A percentile compares a stretch with the other conserved stretches of the same genome.
phyloP scores from a whole-genome alignment of 2,888 invertebrate species.

The Ochropacha duplaris region DNA sequence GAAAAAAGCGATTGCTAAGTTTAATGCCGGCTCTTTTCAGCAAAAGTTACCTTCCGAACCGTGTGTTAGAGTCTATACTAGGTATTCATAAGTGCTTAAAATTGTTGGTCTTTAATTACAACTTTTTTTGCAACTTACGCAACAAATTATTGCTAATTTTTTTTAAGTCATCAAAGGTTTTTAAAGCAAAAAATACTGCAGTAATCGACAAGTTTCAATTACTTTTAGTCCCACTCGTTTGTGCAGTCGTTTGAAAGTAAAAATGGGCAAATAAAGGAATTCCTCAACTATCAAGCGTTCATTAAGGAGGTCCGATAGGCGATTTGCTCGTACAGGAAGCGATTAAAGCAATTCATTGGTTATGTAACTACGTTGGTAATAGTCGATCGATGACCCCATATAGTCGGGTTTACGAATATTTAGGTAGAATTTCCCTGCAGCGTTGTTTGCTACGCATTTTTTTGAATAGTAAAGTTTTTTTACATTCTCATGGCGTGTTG shows the following conservation, averaged over 20 bases:
- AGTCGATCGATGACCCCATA: slow-evolving; percentile 16
- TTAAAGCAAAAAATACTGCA: neutral
- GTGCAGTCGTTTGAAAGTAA: slow-evolving; percentile 5
- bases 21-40: too few relatives aligned
- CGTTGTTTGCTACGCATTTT: too few relatives aligned
- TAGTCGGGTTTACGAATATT: neutral
- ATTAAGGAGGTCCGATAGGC: slow-evolving; percentile 10
- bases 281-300: slow-evolving; percentile 10
- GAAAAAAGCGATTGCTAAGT: too few relatives aligned
- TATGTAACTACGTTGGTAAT: slow-evolving; percentile 35
- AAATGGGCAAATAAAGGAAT: slow-evolving; percentile 12
- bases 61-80: too few relatives aligned
- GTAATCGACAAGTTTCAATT: neutral
- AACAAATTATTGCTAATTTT: too few relatives aligned
- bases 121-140: too few relatives aligned
- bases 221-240: neutral
- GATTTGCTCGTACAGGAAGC: slow-evolving; percentile 32
- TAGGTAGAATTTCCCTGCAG: neutral
- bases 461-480: neutral
- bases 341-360: slow-evolving; percentile 45
- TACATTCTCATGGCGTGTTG: neutral
- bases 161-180: too few relatives aligned
- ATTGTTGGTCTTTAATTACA: too few relatives aligned
- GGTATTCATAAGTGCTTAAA: too few relatives aligned
- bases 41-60: too few relatives aligned